phyloP scores from a whole-genome alignment of 1,140 invertebrate species.

The Littorina saxatilis region DNA sequence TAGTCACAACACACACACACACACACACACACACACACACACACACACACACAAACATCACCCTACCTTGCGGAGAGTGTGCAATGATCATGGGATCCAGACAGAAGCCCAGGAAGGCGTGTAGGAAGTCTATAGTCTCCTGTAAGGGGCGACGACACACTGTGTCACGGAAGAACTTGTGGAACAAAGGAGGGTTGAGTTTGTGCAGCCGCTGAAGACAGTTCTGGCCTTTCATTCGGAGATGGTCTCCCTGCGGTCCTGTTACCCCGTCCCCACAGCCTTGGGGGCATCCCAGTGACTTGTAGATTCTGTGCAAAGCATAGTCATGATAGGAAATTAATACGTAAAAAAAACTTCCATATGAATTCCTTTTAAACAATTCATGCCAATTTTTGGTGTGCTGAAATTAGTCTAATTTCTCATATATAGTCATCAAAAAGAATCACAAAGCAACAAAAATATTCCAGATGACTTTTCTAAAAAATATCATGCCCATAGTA shows the following conservation, averaged over 20 bases:
- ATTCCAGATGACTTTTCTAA: too few species aligned
- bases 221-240: constrained; percentile 90
- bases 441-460: too few species aligned
- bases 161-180: constrained; percentile 85
- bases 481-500: too few species aligned
- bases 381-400: too few species aligned
- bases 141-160: constrained; percentile 85
- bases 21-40: too few species aligned
- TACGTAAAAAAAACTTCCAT: too few species aligned
- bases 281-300: constrained; percentile 94
- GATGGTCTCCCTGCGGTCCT: constrained; percentile 76
- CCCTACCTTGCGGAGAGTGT: constrained; percentile 62
- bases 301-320: constrained; percentile 90
- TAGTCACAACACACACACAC: too few species aligned
- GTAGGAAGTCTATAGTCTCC: constrained; percentile 94
- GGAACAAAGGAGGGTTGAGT: constrained; percentile 78
- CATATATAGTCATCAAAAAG: too few species aligned
- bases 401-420: too few species aligned
- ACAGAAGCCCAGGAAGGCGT: constrained; percentile 96
- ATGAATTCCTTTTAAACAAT: too few species aligned
- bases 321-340: too few species aligned
- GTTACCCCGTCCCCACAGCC: constrained; percentile 89
- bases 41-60: too few species aligned
- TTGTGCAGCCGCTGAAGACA: constrained; percentile 85
- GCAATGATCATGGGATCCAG: constrained; percentile 84